Conservation (phyloP, 2,888 invertebrate genomes). For the Mystacides longicornis region DNA sequence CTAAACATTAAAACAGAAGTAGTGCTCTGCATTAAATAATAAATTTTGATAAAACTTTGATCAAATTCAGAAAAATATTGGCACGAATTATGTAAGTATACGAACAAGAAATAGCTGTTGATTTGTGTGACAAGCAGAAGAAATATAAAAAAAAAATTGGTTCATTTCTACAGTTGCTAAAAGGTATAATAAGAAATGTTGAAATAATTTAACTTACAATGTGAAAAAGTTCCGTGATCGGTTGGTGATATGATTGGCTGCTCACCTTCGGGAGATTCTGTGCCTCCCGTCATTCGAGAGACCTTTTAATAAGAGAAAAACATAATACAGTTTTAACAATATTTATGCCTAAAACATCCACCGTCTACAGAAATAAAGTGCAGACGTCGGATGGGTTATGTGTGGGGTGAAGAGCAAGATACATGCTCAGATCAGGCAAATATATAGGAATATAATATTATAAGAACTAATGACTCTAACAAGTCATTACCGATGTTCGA, state of each 20-base stretch:
- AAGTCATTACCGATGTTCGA: too few relatives aligned
- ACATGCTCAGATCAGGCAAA: too few relatives aligned
- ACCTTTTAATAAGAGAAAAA: conserved; percentile 7
- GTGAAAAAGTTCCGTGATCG: conserved; percentile 17
- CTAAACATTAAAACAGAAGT: too few relatives aligned
- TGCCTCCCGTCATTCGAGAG: conserved; percentile 9
- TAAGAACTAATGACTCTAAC: too few relatives aligned
- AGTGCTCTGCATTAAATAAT: too few relatives aligned
- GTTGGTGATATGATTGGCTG: conserved; percentile 15
- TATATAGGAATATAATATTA: too few relatives aligned
- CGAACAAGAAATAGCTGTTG: background rate
- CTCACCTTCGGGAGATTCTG: conserved; percentile 11
- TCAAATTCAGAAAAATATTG: background rate
- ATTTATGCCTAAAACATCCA: background rate
- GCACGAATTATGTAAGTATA: background rate
- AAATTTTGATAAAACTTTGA: too few relatives aligned
- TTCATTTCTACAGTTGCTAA: background rate
- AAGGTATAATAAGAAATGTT: background rate
- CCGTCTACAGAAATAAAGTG: background rate
- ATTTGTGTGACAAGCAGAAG: background rate
- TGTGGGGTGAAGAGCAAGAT: too few relatives aligned
- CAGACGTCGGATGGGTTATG: too few relatives aligned
- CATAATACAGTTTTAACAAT: background rate
- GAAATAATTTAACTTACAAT: conserved; percentile 8
- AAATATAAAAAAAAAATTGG: background rate